Base-by-base conservation (phyloP, 2,113 vertebrate genomes). In the Hippocampus barbouri region DNA sequence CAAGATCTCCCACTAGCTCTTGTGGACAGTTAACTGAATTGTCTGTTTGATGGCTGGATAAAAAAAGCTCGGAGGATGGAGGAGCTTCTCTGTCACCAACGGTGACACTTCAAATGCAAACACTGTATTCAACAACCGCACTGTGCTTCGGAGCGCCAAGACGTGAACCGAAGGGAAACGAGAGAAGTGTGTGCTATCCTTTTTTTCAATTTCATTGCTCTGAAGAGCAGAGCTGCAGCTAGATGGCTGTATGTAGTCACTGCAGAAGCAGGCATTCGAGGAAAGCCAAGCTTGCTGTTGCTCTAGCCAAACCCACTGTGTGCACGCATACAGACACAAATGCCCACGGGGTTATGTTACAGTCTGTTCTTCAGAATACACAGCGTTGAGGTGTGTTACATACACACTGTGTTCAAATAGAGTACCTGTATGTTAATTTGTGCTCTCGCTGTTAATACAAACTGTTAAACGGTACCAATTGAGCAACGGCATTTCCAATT, bases 161-260 rank as follows among this genome's bases (percentile, higher is more conserved):
- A 51, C 45, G 25, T 43, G 61, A 20, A 65, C 71, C 71, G 57
- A 74, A 81, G 70, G 60, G 60, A 64, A 75, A n/a, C 14, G 65
- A 72, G 61, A 69, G 61, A 61, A 61, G 68, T 71, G 43, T 71
- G 72, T 83, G 60, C 72, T 69, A 20, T 66, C 68, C 59, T 27
- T 76, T 69, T 69, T 63, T 64, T 11, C 34, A 38, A 25, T 21
- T 68, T 56, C 62, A 76, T 59, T 77, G 45, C 67, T 79, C 68
- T 70, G 67, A 77, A 79, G 80, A 79, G 11, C 80, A 53, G 76
- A 83, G 86, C 88, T 82, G 88, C 90, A 91, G 90, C 91, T 92
- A 91, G 91, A 86, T 91, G 90, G 90, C 92, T 88, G 89, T 86
- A 88, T 91, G 87, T 89, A 91, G 86, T 90, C 91, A 71, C 83